phyloP scores from a whole-genome alignment of 2,113 vertebrate species.

The Castor canadensis region DNA sequence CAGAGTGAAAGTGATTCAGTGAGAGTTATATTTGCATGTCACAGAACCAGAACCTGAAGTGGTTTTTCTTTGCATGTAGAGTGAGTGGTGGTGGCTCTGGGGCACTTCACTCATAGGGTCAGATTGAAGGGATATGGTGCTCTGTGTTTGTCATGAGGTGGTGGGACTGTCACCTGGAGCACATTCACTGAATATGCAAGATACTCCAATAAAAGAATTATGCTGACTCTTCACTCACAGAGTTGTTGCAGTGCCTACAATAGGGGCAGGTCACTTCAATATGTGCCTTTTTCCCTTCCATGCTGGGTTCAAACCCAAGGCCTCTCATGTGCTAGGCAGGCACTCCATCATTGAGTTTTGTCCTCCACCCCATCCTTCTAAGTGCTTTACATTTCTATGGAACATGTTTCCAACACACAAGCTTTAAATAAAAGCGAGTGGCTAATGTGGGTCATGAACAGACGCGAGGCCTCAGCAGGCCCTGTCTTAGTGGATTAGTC shows the following conservation, averaged over 20 bases:
- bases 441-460: conserved; percentile 87
- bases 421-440: conserved; percentile 49
- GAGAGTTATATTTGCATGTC: background rate
- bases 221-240: background rate
- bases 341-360: background rate
- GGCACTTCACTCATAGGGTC: no score
- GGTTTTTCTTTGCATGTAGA: background rate
- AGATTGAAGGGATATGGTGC: no score
- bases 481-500: conserved; percentile 95
- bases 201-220: background rate
- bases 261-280: background rate
- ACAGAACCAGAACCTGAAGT: background rate
- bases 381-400: background rate
- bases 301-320: background rate
- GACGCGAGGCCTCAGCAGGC: conserved; percentile 89
- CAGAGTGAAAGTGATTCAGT: background rate
- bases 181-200: fast-evolving
- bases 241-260: background rate
- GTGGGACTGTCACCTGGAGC: fast-evolving
- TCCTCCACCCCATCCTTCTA: background rate
- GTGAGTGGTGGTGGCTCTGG: no score
- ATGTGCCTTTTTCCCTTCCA: background rate
- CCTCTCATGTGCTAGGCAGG: background rate
- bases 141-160: background rate
- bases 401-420: background rate